Conservation (phyloP, 2,888 invertebrate genomes). For the Ecdyonurus torrentis region DNA sequence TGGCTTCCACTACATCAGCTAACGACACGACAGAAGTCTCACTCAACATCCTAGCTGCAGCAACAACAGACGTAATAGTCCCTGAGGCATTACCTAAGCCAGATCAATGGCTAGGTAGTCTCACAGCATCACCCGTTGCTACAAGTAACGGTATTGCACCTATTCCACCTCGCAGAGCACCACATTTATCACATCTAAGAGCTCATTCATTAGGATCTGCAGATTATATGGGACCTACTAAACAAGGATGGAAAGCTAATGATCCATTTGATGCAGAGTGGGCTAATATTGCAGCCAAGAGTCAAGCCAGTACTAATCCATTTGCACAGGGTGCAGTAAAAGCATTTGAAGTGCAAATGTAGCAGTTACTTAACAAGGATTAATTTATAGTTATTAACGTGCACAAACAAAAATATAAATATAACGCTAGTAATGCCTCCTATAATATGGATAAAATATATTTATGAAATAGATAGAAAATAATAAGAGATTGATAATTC, state of each 20-base stretch:
- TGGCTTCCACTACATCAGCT: background rate
- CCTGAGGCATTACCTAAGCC: conserved; percentile 47
- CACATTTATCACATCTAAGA: conserved; percentile 31
- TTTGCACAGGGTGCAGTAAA: conserved; percentile 36
- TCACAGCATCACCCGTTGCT: conserved; percentile 39
- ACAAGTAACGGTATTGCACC: conserved; percentile 19
- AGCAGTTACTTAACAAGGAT: too few species aligned
- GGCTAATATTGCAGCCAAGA: conserved; percentile 43
- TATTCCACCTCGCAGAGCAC: conserved; percentile 30
- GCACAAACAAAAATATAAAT: background rate
- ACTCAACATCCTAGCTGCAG: conserved; percentile 1
- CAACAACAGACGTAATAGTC: conserved; percentile 24
- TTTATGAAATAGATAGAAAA: too few species aligned
- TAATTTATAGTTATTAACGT: background rate
- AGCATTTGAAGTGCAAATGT: conserved; percentile 43
- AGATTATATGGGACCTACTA: conserved; percentile 17
- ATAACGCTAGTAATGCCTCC: too few species aligned
- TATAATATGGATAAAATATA: too few species aligned
- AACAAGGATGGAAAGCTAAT: conserved; percentile 9
- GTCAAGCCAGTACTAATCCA: conserved; percentile 33
- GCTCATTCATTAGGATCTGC: conserved; percentile 37
- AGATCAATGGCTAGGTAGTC: conserved; percentile 67
- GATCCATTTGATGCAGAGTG: conserved; percentile 78
- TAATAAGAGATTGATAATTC: too few species aligned
- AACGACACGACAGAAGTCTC: background rate